Base-by-base conservation (phyloP, 2,888 invertebrate genomes). In the Apamea anceps region DNA sequence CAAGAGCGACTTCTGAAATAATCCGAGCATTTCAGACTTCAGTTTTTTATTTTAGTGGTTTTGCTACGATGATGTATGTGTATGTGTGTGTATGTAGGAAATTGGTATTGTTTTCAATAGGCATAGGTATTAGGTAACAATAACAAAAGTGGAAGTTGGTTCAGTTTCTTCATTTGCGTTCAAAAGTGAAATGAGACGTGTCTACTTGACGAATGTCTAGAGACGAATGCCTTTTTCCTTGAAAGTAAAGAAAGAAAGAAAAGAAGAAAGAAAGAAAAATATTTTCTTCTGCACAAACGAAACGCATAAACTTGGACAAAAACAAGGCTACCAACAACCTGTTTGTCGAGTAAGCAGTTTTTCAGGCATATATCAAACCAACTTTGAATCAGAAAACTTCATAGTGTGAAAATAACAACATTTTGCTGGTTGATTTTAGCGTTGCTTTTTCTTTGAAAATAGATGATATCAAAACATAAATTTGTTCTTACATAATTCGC, bases 381-480 rank as follows among this genome's bases (percentile, higher is more conserved):
- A 42, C 0, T 28, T 28, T 42, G 51, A 7, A 13, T 63, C 1
- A 1, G 8, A 28, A 68, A 28, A 28, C 25, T 28, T 18, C 5
- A 60, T 15, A 18, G 8, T n/a, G 15, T 21, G 48, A n/a, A n/a
- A 37, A 51, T n/a, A 21, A 78, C 28, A 32, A 32, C 3, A 45
- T 12, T 45, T 45, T 18, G n/a, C 18, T 25, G 2, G 0, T 4
- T 51, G 3, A 54, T 25, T 28, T 60, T 42, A 21, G 15, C 0
- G 18, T 10, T 54, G 10, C 21, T 21, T 25, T 8, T 18, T 32
- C 32, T 68, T 67, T 51, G 60, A 42, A 45, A 65, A 54, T n/a
- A 37, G 48, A 28, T 66, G 18, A 57, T 28, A 68, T 60, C n/a
- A 73, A 71, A 81, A 67, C 28, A 45, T 13, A 66, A 13, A 72